A percentile compares a stretch with the other conserved stretches of the same genome.
These are phyloP conservation scores for Pogonomyrmex barbatus DNA, from an alignment of 1,140 invertebrate genomes.

Conservation along the genomic window DNA sequence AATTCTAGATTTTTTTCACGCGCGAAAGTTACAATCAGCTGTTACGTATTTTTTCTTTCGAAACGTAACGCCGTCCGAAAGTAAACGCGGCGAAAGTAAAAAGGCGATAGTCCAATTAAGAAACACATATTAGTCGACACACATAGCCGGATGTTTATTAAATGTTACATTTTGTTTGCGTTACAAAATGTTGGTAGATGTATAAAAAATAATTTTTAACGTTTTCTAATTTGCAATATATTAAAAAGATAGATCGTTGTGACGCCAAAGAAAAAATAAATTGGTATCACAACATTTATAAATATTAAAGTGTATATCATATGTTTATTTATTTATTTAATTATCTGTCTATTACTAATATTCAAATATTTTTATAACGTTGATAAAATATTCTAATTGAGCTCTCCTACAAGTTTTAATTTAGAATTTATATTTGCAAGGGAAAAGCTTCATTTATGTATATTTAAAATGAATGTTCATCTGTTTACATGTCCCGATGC, in stretches of 20 bases:
- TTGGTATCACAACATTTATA: background rate
- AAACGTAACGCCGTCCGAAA: slow-evolving; percentile 3
- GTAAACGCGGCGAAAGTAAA: background rate
- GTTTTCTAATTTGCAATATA: background rate
- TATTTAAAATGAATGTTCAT: background rate
- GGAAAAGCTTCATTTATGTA: background rate
- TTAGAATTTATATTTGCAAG: background rate
- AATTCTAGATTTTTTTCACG: background rate
- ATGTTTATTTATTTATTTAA: background rate
- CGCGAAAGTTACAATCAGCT: background rate
- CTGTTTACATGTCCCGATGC: too few species aligned
- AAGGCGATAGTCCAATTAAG: background rate
- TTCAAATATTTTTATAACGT: background rate
- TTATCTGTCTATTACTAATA: background rate
- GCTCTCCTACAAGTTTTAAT: too few species aligned
- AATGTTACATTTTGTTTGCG: background rate
- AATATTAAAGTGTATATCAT: background rate
- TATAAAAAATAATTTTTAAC: background rate
- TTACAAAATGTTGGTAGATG: background rate
- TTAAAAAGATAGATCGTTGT: background rate
- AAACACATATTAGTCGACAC: background rate
- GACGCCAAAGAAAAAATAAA: background rate
- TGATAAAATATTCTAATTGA: background rate
- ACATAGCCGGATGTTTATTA: background rate
- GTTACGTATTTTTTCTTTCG: slow-evolving; percentile 15